phyloP scores from a whole-genome alignment of 2,888 invertebrate genomes.

The Unio pictorum region DNA sequence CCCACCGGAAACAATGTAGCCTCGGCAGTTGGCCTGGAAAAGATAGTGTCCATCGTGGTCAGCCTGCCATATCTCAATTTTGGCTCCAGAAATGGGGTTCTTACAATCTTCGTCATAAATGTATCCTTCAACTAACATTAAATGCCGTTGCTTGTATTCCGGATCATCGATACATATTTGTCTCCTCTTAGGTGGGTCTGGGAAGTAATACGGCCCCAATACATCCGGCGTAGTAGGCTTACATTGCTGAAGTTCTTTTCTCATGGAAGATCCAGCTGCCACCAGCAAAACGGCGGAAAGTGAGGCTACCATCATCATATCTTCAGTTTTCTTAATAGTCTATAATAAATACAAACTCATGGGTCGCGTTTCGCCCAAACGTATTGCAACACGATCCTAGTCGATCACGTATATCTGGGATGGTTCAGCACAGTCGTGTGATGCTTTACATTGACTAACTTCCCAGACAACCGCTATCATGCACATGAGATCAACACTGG shows the following conservation, averaged over 20 bases:
- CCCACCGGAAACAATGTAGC: conserved; percentile 19
- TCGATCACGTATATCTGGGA: too few species aligned
- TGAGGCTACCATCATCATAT: too few species aligned
- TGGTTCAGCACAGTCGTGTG: too few species aligned
- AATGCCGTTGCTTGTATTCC: conserved; percentile 8
- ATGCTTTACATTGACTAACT: too few species aligned
- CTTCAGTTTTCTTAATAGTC: too few species aligned
- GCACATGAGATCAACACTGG: too few species aligned
- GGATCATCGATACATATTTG: conserved; percentile 25
- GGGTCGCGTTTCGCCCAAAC: too few species aligned
- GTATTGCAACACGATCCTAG: too few species aligned
- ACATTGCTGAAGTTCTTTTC: conserved; percentile 7
- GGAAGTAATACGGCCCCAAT: conserved; percentile 36
- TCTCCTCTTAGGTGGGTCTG: conserved; percentile 22
- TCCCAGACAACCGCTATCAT: too few species aligned
- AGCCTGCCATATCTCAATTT: conserved; percentile 37
- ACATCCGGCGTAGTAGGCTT: conserved; percentile 33
- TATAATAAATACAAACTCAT: too few species aligned
- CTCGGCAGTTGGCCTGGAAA: conserved; percentile 24
- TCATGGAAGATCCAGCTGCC: not conserved
- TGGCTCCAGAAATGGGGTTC: conserved; percentile 15
- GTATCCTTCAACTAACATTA: conserved; percentile 30
- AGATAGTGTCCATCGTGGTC: conserved; percentile 32
- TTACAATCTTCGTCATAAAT: conserved; percentile 25
- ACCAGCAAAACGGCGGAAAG: too few species aligned